phyloP scores from a whole-genome alignment of 2,888 invertebrate species.

The Drosophila hamatofila region DNA sequence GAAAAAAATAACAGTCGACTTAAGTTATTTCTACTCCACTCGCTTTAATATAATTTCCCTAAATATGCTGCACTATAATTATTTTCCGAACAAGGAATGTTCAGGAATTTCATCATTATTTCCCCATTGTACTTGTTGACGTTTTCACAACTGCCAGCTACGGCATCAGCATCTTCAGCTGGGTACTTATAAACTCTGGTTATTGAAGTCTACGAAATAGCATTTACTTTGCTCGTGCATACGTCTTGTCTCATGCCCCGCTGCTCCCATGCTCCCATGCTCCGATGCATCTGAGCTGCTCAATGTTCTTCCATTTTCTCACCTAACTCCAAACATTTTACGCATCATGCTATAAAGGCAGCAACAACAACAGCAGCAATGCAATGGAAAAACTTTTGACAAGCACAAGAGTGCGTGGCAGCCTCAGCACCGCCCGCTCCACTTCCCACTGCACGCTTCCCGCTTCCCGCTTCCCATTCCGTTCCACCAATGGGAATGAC shows the following conservation, averaged over 20 bases:
- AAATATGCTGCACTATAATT: neutral
- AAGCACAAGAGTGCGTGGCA: constrained; percentile 31
- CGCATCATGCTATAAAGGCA: constrained; percentile 68
- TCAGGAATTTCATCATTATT: constrained; percentile 3
- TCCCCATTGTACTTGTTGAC: constrained; percentile 39
- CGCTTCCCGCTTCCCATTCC: neutral
- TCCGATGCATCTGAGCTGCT: constrained; percentile 13
- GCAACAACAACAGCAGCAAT: constrained; percentile 17
- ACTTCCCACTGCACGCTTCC: neutral
- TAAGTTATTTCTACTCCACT: neutral
- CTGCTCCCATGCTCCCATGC: neutral
- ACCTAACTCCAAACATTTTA: constrained; percentile 70
- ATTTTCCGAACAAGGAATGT: neutral
- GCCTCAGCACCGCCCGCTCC: neutral
- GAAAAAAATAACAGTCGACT: too few species aligned
- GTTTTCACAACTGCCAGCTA: constrained; percentile 18
- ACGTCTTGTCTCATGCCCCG: neutral
- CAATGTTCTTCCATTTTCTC: constrained; percentile 61
- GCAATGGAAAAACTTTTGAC: constrained; percentile 58
- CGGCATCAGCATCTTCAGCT: constrained; percentile 44
- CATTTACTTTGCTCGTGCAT: constrained; percentile 64
- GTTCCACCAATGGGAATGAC: constrained; percentile 24
- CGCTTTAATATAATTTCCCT: neutral
- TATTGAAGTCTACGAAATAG: constrained; percentile 78
- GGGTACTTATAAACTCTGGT: constrained; percentile 72